Evolutionary conservation across 2,797 vertebrate species (phyloP).

Genomic region (Cephalopachus bancanus): DNA sequence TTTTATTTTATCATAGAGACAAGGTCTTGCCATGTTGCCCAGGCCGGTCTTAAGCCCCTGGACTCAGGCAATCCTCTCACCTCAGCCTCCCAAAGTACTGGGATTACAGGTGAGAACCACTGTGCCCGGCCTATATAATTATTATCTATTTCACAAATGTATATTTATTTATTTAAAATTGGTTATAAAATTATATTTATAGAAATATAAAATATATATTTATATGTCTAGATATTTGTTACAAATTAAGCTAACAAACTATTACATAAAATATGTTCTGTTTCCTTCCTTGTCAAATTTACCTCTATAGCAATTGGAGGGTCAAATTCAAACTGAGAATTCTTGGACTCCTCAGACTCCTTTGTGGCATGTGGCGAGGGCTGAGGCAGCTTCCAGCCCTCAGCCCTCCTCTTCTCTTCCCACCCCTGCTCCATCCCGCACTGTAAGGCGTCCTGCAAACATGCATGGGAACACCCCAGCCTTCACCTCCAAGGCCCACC

Average conservation of each 20-base stretch:
- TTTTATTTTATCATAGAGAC: too few species aligned
- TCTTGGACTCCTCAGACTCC: not conserved
- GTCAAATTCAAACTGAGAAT: not conserved
- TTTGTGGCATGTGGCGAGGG: rapidly evolving
- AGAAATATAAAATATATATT: not conserved
- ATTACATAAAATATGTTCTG: not conserved
- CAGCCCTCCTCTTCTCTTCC: not conserved
- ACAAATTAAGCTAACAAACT: not conserved
- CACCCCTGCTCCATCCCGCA: too few species aligned
- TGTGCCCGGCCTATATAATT: not conserved
- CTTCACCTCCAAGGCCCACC: not conserved
- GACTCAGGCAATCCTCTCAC: too few species aligned
- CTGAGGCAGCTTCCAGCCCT: not conserved
- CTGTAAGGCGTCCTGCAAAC: not conserved
- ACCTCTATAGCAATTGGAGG: not conserved
- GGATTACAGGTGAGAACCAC: too few species aligned
- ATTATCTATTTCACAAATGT: not conserved
- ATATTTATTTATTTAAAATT: not conserved
- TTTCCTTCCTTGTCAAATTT: not conserved
- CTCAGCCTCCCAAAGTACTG: too few species aligned
- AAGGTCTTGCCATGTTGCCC: too few species aligned
- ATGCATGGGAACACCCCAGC: not conserved
- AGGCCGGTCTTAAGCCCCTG: too few species aligned
- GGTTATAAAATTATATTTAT: not conserved
- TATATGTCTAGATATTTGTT: not conserved